Evolutionary conservation across 2,113 vertebrate genomes (phyloP), one percentile per base, ranked within the genome.

Genomic region (Oophaga pumilio): DNA sequence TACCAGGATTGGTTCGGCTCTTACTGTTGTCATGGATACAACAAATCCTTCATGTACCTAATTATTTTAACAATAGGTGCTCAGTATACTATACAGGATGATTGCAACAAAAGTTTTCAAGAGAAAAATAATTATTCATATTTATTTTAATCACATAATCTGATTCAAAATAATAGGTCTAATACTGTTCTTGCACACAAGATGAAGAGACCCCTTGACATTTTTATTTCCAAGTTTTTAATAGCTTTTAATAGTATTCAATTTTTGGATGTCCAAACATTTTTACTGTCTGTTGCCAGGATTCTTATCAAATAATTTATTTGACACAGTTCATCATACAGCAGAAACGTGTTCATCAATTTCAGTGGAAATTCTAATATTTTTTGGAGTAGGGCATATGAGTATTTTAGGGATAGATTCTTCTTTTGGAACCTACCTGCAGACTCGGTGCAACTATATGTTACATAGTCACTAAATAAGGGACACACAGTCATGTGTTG

Each of bases 1-100:
- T 78, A 79, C 53, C 14, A 53, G 49, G 76, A 79, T 79, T 79
- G 85, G 85, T 68, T 79, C 60, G 43, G 60, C n/a, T 79, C 33
- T 33, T 22, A 7, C 43, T 79, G 76, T 78, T 85, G 73, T 85
- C 57, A 76, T 79, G 76, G 85, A 68, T 79, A 86, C 43, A 56
- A 50, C 26, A 86, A 86, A 83, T 69, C 81, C 22, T 53, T 69
- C 62, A 69, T 83, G 43, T 68, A 83, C 62, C 49, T 83, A 68
- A 82, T 82, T 82, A 68, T 83, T 83, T 82, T 83, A 68, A 53
- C 81, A 53, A 83, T 82, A 82, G 62, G 81, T 50, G 43, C 49
- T 83, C 13, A 49, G 62, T 68, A 69, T 80, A 80, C 33, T 74
- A 49, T 74, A 74, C 71, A 74, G 22, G 50, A 53, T 59, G 77